A percentile compares a stretch with the other conserved stretches of the same genome.
Evolutionary conservation across 2,113 vertebrate genomes (phyloP).

Genomic region (Typhlomys cinereus): DNA sequence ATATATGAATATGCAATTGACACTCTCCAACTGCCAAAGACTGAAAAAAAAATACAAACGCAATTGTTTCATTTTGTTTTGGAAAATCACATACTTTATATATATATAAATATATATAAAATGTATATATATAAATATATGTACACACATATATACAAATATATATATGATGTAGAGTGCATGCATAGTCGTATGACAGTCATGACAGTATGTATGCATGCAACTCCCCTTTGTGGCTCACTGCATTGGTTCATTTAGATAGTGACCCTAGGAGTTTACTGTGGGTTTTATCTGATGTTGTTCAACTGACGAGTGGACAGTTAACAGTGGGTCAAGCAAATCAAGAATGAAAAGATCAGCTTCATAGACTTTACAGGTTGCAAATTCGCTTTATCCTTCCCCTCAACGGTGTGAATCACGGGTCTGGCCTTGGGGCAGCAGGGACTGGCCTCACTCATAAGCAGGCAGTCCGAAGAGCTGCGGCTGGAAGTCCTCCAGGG

Average conservation of each 20-base stretch:
- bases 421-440: background rate
- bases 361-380: accelerated
- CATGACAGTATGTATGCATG: accelerated
- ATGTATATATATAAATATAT: accelerated
- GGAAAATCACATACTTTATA: background rate
- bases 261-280: too few relatives aligned
- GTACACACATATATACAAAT: accelerated
- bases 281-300: accelerated
- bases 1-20: background rate
- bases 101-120: accelerated
- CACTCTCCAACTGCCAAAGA: background rate
- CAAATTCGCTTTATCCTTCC: too few relatives aligned
- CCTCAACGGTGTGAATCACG: background rate
- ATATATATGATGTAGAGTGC: accelerated
- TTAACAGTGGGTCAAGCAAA: background rate
- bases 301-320: too few relatives aligned
- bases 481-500: conserved; percentile 91
- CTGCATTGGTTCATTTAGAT: background rate
- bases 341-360: accelerated
- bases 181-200: background rate
- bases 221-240: background rate
- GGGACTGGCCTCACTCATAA: conserved; percentile 78
- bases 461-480: conserved; percentile 92
- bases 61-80: background rate
- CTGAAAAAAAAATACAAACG: too few relatives aligned